Conservation (phyloP, 2,888 invertebrate genomes). For the Hydrotaea diabolus region DNA sequence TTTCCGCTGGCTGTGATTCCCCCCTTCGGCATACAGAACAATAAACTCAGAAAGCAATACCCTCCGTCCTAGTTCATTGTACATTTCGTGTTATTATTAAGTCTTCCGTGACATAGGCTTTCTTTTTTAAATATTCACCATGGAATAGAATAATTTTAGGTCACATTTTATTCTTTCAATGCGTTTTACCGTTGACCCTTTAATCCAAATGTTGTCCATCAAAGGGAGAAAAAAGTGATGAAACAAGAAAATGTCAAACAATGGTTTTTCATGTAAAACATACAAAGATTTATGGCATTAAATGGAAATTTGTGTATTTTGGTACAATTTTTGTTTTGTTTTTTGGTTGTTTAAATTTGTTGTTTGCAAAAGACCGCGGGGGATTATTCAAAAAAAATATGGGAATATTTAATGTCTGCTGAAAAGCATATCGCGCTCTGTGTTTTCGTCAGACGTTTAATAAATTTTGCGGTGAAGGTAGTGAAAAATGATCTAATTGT, state of each 20-base stretch:
- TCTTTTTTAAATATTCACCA: not conserved
- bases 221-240: too few species aligned
- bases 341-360: not conserved
- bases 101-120: not conserved
- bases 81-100: not conserved
- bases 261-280: not conserved
- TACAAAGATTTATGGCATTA: conserved; percentile 16
- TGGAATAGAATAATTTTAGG: not conserved
- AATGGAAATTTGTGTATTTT: not conserved
- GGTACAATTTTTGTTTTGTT: too few species aligned
- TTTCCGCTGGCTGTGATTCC: not conserved
- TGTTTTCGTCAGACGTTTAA: too few species aligned
- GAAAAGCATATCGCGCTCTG: too few species aligned
- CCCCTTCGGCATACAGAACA: too few species aligned
- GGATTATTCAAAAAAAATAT: not conserved
- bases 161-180: not conserved
- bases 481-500: too few species aligned
- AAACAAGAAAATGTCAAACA: not conserved
- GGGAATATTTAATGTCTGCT: too few species aligned
- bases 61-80: too few species aligned
- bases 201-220: not conserved
- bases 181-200: not conserved
- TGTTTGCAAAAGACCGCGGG: not conserved
- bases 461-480: too few species aligned
- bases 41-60: too few species aligned